These are phyloP conservation scores for Petaurus breviceps DNA, from an alignment of 2,113 vertebrate genomes.

Conservation along the genomic window DNA sequence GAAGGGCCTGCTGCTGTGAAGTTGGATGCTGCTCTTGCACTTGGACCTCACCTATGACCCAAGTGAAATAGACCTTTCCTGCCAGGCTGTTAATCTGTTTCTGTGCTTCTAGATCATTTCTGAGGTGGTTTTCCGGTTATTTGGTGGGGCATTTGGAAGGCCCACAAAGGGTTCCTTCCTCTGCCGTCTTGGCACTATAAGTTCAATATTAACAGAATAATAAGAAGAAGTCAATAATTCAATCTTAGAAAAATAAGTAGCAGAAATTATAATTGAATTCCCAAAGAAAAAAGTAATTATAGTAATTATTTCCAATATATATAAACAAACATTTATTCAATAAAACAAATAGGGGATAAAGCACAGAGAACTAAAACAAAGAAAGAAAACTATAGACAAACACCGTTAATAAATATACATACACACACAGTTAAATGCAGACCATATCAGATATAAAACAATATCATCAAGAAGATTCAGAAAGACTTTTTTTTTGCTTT, in stretches of 20 bases:
- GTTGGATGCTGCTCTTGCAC: too few relatives aligned
- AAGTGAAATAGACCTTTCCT: too few relatives aligned
- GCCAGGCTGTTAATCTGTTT: too few relatives aligned
- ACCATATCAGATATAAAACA: background rate
- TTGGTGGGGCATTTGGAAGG: too few relatives aligned
- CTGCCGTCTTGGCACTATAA: too few relatives aligned
- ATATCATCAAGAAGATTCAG: background rate
- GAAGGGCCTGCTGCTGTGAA: too few relatives aligned
- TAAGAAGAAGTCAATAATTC: background rate
- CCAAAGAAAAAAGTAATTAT: background rate
- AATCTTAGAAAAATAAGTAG: background rate
- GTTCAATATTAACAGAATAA: background rate
- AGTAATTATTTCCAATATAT: background rate
- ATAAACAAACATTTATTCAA: background rate
- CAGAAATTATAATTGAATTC: background rate
- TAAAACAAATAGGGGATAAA: background rate
- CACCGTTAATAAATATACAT: background rate
- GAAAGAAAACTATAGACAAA: background rate
- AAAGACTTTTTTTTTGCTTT: background rate
- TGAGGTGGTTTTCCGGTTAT: too few relatives aligned
- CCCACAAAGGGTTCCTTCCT: too few relatives aligned
- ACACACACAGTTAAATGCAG: too few relatives aligned
- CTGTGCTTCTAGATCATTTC: too few relatives aligned
- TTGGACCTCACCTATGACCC: too few relatives aligned
- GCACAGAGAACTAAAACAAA: background rate